phyloP scores from a whole-genome alignment of 2,113 vertebrate species.

The Microtus ochrogaster region DNA sequence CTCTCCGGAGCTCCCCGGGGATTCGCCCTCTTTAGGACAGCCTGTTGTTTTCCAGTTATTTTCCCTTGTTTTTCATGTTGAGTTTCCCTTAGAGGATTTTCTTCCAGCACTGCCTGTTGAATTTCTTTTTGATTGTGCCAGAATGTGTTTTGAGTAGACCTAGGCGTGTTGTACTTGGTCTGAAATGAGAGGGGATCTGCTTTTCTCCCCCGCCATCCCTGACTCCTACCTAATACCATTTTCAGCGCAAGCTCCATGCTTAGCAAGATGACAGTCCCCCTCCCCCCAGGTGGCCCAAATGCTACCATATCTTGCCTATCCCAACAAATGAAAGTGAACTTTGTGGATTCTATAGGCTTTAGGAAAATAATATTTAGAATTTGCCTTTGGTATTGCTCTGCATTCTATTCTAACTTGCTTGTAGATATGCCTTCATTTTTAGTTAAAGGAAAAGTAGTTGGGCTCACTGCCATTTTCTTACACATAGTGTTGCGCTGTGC shows the following conservation, averaged over 20 bases:
- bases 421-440: not conserved
- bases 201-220: not conserved
- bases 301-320: not conserved
- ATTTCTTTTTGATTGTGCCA: slow-evolving; percentile 44
- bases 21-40: slow-evolving; percentile 38
- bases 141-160: slow-evolving; percentile 8
- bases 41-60: slow-evolving; percentile 65
- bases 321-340: slow-evolving; percentile 16
- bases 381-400: not conserved
- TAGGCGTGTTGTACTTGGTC: slow-evolving; percentile 15
- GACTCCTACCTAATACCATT: not conserved
- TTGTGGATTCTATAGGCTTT: not conserved
- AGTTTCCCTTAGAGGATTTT: slow-evolving; percentile 52
- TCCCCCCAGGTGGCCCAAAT: not conserved
- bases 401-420: not conserved
- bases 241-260: not conserved
- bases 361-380: slow-evolving; percentile 6
- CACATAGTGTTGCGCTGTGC: not conserved
- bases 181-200: slow-evolving; percentile 15
- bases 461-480: not conserved
- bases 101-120: not conserved
- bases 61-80: slow-evolving; percentile 56
- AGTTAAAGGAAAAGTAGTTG: not conserved
- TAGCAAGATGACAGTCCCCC: not conserved
- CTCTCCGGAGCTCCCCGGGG: slow-evolving; percentile 8